phyloP scores from a whole-genome alignment of 2,888 invertebrate species.

The Aleiodes alternator region DNA sequence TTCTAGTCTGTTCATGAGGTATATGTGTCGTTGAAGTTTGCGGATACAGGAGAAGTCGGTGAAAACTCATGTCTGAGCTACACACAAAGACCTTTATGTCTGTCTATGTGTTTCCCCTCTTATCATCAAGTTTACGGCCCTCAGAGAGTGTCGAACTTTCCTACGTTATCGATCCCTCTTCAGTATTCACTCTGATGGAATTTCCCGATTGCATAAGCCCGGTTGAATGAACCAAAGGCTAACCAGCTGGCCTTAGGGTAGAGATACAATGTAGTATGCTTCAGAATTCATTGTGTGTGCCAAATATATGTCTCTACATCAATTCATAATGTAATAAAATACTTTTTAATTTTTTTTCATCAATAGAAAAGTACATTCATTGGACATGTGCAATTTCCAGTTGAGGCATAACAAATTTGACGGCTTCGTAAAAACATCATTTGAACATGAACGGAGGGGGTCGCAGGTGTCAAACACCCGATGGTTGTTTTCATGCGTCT shows the following conservation, averaged over 20 bases:
- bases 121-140: conserved; percentile 22
- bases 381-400: not conserved
- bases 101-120: conserved; percentile 12
- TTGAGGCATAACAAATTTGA: conserved; percentile 12
- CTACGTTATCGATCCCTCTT: conserved; percentile 15
- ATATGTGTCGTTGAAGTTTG: conserved; percentile 9
- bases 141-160: conserved; percentile 27
- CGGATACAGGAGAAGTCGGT: conserved; percentile 11
- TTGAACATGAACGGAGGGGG: conserved; percentile 31
- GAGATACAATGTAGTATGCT: not conserved
- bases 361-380: no score
- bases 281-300: not conserved
- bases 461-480: conserved; percentile 39
- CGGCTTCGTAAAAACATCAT: conserved; percentile 2
- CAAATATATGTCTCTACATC: no score
- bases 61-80: conserved; percentile 22
- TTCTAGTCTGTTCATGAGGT: conserved; percentile 1
- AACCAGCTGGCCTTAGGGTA: not conserved
- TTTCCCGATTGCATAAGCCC: conserved; percentile 13
- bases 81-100: not conserved
- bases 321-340: no score
- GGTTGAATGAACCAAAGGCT: not conserved
- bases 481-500: conserved; percentile 1
- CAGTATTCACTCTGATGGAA: conserved; percentile 19
- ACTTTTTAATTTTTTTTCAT: no score